Conservation (phyloP, 2,888 invertebrate genomes). For the Entomobrya proxima region DNA sequence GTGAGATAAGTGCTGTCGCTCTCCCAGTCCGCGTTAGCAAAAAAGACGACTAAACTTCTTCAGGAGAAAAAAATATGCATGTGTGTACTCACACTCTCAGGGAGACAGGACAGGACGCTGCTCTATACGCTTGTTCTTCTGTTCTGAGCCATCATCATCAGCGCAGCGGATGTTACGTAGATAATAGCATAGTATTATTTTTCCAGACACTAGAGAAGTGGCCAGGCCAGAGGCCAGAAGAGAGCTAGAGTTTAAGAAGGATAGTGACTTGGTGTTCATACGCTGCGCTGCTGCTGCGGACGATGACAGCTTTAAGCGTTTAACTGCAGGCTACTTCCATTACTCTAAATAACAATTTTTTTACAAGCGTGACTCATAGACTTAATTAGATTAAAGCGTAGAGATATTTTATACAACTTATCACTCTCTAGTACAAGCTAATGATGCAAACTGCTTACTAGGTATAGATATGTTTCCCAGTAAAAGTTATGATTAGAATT, state of each 20-base stretch:
- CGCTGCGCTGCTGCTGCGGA: neutral
- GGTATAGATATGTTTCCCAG: too few species aligned
- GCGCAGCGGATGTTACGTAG: slow-evolving; percentile 26
- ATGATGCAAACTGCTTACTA: too few species aligned
- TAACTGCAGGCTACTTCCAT: neutral
- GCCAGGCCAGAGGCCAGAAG: neutral
- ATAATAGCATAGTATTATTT: neutral
- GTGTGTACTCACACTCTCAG: too few species aligned
- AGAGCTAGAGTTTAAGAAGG: too few species aligned
- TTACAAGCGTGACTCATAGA: neutral
- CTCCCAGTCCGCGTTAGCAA: too few species aligned
- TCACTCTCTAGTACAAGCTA: neutral
- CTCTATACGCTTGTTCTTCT: too few species aligned
- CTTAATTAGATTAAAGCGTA: neutral
- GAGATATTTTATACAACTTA: neutral
- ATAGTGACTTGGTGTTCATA: too few species aligned
- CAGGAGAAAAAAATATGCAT: neutral
- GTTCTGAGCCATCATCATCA: slow-evolving; percentile 12
- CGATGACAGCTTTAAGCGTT: neutral
- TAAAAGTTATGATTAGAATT: too few species aligned
- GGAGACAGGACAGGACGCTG: slow-evolving; percentile 36
- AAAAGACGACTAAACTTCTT: slow-evolving; percentile 21
- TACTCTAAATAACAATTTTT: neutral
- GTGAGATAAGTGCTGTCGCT: slow-evolving; percentile 8
- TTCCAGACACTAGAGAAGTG: too few species aligned